phyloP scores from a whole-genome alignment of 2,113 vertebrate species.

The Limnothrissa miodon region DNA sequence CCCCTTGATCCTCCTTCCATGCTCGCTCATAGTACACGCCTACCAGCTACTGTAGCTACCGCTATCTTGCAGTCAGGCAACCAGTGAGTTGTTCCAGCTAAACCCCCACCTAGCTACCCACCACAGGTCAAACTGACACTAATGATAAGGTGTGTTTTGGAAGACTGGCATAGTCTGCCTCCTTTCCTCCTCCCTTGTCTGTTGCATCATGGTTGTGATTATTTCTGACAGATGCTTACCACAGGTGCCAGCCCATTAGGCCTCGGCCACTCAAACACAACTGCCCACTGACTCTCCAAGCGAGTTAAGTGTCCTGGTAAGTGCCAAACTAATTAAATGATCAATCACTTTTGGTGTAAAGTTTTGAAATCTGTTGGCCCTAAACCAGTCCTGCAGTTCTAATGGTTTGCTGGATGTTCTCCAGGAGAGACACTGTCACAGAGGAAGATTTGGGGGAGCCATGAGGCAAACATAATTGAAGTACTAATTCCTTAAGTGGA shows the following conservation, averaged over 20 bases:
- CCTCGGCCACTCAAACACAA: not conserved
- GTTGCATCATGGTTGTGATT: not conserved
- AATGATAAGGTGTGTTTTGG: not conserved
- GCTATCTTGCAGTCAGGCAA: not conserved
- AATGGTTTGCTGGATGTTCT: not conserved
- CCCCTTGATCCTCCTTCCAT: not conserved
- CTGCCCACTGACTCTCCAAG: not conserved
- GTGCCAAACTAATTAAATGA: conserved; percentile 9
- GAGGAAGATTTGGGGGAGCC: not conserved
- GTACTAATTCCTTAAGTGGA: not conserved
- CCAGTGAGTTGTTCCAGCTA: no score
- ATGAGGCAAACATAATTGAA: not conserved
- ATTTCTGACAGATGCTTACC: not conserved
- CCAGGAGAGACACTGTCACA: not conserved
- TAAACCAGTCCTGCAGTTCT: not conserved
- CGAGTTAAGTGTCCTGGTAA: not conserved
- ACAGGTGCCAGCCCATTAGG: not conserved
- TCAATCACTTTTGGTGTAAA: conserved; percentile 5
- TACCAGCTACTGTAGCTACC: not conserved
- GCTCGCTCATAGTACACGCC: not conserved
- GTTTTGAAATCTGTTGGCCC: not conserved
- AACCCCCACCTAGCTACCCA: not conserved
- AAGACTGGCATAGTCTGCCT: not conserved
- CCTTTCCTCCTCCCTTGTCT: not conserved
- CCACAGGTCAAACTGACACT: not conserved